A percentile compares a stretch with the other conserved stretches of the same genome.
phyloP scores from a whole-genome alignment of 1,140 invertebrate genomes.

The Drosophila gunungcola region DNA sequence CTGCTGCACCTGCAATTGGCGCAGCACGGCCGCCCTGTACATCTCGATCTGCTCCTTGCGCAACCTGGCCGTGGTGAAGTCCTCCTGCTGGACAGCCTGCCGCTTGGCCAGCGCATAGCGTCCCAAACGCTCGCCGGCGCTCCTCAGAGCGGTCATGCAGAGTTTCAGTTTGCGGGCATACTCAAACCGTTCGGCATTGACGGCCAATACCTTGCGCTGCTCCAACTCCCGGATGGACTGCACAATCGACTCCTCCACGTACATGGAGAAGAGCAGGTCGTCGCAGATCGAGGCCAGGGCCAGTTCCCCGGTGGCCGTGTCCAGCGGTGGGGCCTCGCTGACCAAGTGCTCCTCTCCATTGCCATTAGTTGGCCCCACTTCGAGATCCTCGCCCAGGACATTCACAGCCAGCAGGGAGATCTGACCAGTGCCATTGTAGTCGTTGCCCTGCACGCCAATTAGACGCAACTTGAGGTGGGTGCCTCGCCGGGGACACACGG shows the following conservation, averaged over 20 bases:
- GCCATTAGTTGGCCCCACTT: conserved; percentile 17
- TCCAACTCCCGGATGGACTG: conserved; percentile 95
- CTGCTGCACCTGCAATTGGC: conserved; percentile 89
- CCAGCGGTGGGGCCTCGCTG: conserved; percentile 55
- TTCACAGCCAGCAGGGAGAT: conserved; percentile 91
- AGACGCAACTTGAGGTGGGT: conserved; percentile 93
- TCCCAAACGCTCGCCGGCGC: conserved; percentile 94
- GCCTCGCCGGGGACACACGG: conserved; percentile 91
- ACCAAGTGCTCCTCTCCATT: conserved; percentile 51
- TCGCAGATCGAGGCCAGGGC: conserved; percentile 93
- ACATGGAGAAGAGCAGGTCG: conserved; percentile 98
- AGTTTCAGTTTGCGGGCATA: conserved; percentile 95
- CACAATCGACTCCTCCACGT: conserved; percentile 96
- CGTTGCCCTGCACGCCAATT: conserved; percentile 93
- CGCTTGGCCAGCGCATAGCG: conserved; percentile 96
- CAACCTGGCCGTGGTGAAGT: conserved; percentile 94
- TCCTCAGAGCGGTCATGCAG: conserved; percentile 92
- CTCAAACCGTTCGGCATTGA: conserved; percentile 90
- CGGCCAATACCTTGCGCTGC: conserved; percentile 93
- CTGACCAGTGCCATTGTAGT: conserved; percentile 87
- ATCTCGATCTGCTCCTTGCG: conserved; percentile 95
- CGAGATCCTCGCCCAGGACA: conserved; percentile 88
- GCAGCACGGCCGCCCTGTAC: conserved; percentile 89
- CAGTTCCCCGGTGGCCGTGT: conserved; percentile 77
- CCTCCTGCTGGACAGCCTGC: conserved; percentile 95